Evolutionary conservation across 2,797 vertebrate species (phyloP).

Genomic region (Anomalospiza imberbis): DNA sequence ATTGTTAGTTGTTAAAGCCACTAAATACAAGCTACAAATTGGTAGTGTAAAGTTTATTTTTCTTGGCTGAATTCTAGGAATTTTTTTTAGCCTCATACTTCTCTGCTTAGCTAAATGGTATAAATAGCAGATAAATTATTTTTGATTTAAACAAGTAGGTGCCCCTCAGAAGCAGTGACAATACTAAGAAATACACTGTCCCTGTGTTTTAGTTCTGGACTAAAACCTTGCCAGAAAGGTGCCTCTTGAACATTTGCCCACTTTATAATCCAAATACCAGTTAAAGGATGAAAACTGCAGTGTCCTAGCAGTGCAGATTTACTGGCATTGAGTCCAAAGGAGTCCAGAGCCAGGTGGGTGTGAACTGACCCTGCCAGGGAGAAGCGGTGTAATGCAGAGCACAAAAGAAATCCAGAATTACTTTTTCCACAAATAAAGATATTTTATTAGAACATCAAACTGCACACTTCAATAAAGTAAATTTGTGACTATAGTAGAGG

Average conservation of each 20-base stretch:
- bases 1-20: not conserved
- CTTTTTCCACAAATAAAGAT: not conserved
- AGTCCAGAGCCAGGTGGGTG: not conserved
- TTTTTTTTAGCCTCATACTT: slow-evolving; percentile 26
- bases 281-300: not conserved
- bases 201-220: not conserved
- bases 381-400: not conserved
- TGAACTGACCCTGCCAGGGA: not conserved
- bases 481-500: not conserved
- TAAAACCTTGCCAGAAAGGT: not conserved
- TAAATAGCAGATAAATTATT: not conserved
- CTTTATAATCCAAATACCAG: not conserved
- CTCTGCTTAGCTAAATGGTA: not conserved
- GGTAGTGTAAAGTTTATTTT: slow-evolving; percentile 25
- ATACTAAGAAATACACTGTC: not conserved
- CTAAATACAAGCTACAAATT: slow-evolving; percentile 17
- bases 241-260: not conserved
- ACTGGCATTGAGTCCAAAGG: not conserved
- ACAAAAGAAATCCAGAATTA: not conserved
- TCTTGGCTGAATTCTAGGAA: slow-evolving; percentile 22
- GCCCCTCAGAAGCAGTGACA: slow-evolving; percentile 8
- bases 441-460: not conserved
- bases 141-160: slow-evolving; percentile 24
- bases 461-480: not conserved
- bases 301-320: not conserved